Evolutionary conservation across 2,888 invertebrate species (phyloP), one percentile per base, ranked within the genome.

Genomic region (Elegia similella): DNA sequence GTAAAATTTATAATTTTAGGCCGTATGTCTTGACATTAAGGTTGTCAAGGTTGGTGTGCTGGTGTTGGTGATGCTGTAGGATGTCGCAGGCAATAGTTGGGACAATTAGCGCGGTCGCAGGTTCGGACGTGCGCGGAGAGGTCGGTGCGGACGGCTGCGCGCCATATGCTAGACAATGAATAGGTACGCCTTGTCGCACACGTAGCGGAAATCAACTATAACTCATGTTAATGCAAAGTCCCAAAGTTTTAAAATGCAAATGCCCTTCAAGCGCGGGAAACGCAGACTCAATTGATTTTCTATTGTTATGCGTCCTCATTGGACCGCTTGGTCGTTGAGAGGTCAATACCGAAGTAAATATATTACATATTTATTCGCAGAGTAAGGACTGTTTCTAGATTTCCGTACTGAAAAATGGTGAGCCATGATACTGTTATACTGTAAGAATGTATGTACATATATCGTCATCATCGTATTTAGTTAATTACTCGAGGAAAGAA

Each of bases 81-180:
- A 62, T 59, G 56, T 56, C 57, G 60, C 48, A 32, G 15, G 59
- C 48, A 48, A 56, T 48, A 47, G 54, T 52, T 58, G 42, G 42
- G 42, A 61, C 61, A 61, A 61, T 61, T 61, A 61, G 57, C 57
- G 57, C 52, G 56, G 56, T 48, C 13, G 56, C 61, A 61, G 61
- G 61, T 71, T 67, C 67, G 66, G 71, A 77, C 75, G 76, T 75
- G 76, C 62, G 60, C n/a, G 16, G 16, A 50, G 50, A 34, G 23
- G 23, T 34, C 50, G 32, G 50, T 17, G 56, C 67, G 63, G 64
- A 48, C 72, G 74, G 71, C 66, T 80, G 82, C 73, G 50, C 64
- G 65, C 76, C 79, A 80, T 63, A 71, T 80, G 80, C 10, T 17
- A 6, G 16, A 29, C 29, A 53, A n/a, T n/a, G 29, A 42, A 53